These are phyloP conservation scores for Agonopterix alstromeriana DNA, from an alignment of 2,888 invertebrate genomes.

Conservation along the genomic window DNA sequence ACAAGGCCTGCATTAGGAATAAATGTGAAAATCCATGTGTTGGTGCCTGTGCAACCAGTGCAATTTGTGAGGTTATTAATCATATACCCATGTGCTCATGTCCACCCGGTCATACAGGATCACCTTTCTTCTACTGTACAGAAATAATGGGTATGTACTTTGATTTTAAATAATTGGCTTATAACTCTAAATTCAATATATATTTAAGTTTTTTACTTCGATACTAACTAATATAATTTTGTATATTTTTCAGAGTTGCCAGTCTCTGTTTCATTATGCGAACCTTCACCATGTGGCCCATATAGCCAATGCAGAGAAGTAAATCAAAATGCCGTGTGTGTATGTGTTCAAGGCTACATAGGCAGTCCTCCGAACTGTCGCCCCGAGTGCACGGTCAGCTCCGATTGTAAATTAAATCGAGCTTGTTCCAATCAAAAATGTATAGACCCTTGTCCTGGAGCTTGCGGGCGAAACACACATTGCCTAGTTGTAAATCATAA, in stretches of 20 bases:
- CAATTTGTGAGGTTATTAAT: slow-evolving; percentile 78
- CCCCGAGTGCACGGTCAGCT: slow-evolving; percentile 86
- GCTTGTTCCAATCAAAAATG: slow-evolving; percentile 88
- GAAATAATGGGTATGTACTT: slow-evolving; percentile 41
- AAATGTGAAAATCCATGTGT: slow-evolving; percentile 86
- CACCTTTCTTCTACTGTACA: slow-evolving; percentile 78
- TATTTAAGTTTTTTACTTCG: neutral
- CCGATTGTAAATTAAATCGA: slow-evolving; percentile 81
- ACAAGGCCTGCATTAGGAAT: slow-evolving; percentile 83
- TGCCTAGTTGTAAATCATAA: slow-evolving; percentile 81
- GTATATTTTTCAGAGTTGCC: slow-evolving; percentile 30
- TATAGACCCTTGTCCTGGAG: slow-evolving; percentile 84
- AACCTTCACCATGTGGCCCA: slow-evolving; percentile 80
- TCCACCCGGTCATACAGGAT: slow-evolving; percentile 78
- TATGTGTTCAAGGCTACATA: slow-evolving; percentile 80
- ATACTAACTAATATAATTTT: neutral
- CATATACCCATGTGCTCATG: slow-evolving; percentile 84
- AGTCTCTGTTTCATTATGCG: slow-evolving; percentile 41
- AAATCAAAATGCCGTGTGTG: slow-evolving; percentile 83
- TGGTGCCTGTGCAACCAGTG: slow-evolving; percentile 80
- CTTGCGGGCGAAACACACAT: slow-evolving; percentile 79
- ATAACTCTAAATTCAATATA: neutral
- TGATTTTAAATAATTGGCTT: neutral
- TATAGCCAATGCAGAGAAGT: slow-evolving; percentile 83
- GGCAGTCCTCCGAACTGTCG: slow-evolving; percentile 86